Evolutionary conservation across 2,797 vertebrate species (phyloP).

Genomic region (Catostomus latipinnis): DNA sequence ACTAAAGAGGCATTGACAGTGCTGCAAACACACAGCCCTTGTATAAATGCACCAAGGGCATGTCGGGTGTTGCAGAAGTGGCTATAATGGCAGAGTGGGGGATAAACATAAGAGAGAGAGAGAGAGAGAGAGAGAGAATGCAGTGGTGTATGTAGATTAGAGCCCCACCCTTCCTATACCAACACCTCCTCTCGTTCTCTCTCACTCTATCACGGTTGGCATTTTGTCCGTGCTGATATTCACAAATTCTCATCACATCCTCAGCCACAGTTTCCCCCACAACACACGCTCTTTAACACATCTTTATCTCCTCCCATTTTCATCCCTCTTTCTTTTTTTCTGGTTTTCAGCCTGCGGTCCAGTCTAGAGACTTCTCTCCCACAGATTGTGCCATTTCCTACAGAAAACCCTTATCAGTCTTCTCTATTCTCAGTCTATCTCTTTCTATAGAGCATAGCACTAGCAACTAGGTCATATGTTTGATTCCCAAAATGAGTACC

Average conservation of each 20-base stretch:
- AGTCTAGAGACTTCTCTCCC: slow-evolving; percentile 22
- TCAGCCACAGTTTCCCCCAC: neutral
- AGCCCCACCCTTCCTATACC: slow-evolving; percentile 58
- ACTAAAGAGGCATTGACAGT: slow-evolving; percentile 32
- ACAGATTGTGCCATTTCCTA: slow-evolving; percentile 12
- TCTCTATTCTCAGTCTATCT: neutral
- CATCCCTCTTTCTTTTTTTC: neutral
- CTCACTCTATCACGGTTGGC: neutral
- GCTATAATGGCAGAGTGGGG: too few species aligned
- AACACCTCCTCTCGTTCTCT: too few species aligned
- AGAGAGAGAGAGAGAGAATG: slow-evolving; percentile 23
- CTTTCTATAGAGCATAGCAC: too few species aligned
- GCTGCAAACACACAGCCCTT: slow-evolving; percentile 4
- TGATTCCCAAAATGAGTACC: too few species aligned
- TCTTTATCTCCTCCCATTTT: slow-evolving; percentile 11
- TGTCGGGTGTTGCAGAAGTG: too few species aligned
- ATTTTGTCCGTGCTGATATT: neutral
- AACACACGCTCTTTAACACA: neutral
- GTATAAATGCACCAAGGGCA: neutral
- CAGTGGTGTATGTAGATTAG: slow-evolving; percentile 53
- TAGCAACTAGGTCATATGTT: too few species aligned
- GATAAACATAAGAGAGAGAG: too few species aligned
- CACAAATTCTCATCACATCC: slow-evolving; percentile 24
- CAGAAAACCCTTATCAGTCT: neutral
- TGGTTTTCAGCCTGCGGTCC: slow-evolving; percentile 1